A percentile compares a stretch with the other conserved stretches of the same genome.
Evolutionary conservation across 2,797 vertebrate genomes (phyloP).

Genomic region (Anguilla marmorata): DNA sequence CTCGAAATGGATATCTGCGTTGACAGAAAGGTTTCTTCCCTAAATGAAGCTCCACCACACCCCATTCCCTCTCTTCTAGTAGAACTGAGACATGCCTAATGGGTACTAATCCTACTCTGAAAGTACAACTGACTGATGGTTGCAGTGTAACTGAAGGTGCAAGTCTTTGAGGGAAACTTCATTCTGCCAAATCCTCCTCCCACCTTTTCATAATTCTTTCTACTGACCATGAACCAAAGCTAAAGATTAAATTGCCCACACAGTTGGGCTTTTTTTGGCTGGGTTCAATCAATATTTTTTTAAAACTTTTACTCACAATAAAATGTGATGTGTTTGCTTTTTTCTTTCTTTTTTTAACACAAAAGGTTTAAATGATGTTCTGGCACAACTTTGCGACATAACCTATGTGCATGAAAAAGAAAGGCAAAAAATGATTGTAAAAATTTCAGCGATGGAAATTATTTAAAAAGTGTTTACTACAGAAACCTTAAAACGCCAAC

Average conservation of each 20-base stretch:
- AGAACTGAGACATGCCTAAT: not conserved
- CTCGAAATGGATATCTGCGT: not conserved
- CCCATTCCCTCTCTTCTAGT: not conserved
- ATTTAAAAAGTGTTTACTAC: too few relatives aligned
- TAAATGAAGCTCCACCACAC: not conserved
- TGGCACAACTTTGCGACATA: too few relatives aligned
- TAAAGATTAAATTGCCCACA: not conserved
- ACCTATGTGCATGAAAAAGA: too few relatives aligned
- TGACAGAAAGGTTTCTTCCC: not conserved
- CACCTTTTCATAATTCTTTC: not conserved
- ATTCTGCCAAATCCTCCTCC: not conserved
- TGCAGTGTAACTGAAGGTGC: not conserved
- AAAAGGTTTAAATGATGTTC: too few relatives aligned
- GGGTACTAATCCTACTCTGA: not conserved
- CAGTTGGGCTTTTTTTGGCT: not conserved
- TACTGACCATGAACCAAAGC: not conserved
- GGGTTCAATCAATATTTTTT: too few relatives aligned
- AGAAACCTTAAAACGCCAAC: too few relatives aligned
- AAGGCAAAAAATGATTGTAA: too few relatives aligned
- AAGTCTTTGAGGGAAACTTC: not conserved
- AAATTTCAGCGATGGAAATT: too few relatives aligned
- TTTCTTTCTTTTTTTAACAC: too few relatives aligned
- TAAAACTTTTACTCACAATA: too few relatives aligned
- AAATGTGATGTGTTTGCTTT: too few relatives aligned
- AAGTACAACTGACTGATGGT: not conserved